These are phyloP conservation scores for Leuciscus idus DNA, from an alignment of 2,113 vertebrate genomes.

Conservation along the genomic window DNA sequence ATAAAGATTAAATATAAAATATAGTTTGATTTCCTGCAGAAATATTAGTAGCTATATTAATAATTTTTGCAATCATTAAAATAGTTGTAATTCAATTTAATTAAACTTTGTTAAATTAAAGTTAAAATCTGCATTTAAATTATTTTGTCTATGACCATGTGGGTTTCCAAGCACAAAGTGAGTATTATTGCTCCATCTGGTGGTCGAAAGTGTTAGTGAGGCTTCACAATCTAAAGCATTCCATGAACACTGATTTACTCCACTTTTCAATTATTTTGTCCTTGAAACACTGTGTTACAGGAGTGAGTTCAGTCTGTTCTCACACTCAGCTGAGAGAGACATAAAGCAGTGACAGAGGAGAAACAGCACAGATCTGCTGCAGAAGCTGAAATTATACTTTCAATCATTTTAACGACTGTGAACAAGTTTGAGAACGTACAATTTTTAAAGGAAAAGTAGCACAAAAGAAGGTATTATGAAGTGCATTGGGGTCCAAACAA, in stretches of 20 bases:
- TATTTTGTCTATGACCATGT: background rate
- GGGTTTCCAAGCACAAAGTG: background rate
- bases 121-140: background rate
- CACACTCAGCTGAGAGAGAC: constrained; percentile 6
- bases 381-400: constrained; percentile 4
- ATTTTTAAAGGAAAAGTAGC: background rate
- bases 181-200: constrained; percentile 20
- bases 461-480: background rate
- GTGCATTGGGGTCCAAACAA: background rate
- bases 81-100: background rate
- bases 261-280: background rate
- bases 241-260: background rate
- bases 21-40: background rate
- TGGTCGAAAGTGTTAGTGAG: background rate
- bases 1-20: background rate
- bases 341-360: constrained; percentile 17
- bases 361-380: constrained; percentile 25
- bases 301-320: constrained; percentile 24
- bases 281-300: background rate
- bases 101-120: background rate
- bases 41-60: background rate
- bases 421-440: background rate
- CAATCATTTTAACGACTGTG: background rate
- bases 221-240: background rate
- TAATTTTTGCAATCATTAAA: background rate